phyloP scores from a whole-genome alignment of 2,113 vertebrate genomes.

The Pagrus major region DNA sequence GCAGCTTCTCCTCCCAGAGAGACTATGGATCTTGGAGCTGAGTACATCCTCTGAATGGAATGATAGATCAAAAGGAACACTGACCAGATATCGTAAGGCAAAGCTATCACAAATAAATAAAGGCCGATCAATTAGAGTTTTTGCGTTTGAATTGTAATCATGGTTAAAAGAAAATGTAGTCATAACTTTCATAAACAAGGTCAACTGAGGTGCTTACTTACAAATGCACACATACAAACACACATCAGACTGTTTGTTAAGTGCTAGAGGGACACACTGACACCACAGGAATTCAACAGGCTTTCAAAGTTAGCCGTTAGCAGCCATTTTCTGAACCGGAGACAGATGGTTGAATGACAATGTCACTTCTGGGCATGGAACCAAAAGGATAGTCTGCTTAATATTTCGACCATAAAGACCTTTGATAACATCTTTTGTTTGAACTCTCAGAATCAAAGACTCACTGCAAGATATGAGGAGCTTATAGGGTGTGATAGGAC shows the following conservation, averaged over 20 bases:
- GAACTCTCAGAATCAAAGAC: neutral
- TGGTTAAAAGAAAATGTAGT: neutral
- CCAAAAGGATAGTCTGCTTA: neutral
- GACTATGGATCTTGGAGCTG: conserved; percentile 20
- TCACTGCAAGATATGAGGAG: neutral
- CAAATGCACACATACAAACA: neutral
- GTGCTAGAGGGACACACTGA: neutral
- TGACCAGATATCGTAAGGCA: neutral
- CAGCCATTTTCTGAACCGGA: neutral
- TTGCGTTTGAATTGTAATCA: neutral
- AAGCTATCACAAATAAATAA: neutral
- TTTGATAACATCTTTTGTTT: conserved; percentile 10
- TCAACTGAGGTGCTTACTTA: neutral
- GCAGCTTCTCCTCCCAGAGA: conserved; percentile 5
- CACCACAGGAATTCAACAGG: neutral
- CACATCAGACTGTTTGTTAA: neutral
- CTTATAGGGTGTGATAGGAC: neutral
- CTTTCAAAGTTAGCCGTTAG: neutral
- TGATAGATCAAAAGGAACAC: neutral
- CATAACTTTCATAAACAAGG: neutral
- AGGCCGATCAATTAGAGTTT: neutral
- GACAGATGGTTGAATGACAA: neutral
- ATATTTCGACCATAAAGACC: conserved; percentile 3
- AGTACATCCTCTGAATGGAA: conserved; percentile 19
- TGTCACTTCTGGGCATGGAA: neutral